Evolutionary conservation across 53 echinoderm and acorn worm genomes (phyloP), one percentile per base, ranked within the genome.

Genomic region (Luidia sarsii): DNA sequence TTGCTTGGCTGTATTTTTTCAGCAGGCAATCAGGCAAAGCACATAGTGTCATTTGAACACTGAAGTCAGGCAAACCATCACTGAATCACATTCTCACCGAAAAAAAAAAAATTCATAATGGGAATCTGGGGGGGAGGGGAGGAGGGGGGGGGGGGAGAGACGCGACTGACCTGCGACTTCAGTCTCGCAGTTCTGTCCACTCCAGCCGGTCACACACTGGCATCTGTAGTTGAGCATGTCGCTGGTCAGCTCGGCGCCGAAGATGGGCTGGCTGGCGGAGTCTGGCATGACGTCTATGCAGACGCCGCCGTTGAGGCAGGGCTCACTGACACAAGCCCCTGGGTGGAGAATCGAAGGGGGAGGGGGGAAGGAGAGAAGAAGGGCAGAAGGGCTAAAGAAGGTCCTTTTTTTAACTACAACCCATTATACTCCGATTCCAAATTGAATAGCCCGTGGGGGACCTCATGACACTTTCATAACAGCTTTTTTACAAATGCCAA

Each of bases 241-340:
- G 16, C 39, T 55, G 54, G 55, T 55, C 10, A 54, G 56, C 2
- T 72, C 72, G 0, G 72, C 38, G 3, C 39, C 72, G 22, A 53
- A 71, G 13, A 71, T 24, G 0, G 72, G 72, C 72, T 80, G 66
- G 50, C 65, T 50, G 1, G 35, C 18, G 0, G 65, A 80, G 23
- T 45, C 68, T 0, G 55, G 57, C n/a, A n/a, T n/a, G 7, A 82
- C 55, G 25, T 82, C 68, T 16, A 82, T 7, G 27, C 86, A 86
- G n/a, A 34, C 65, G 4, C 86, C 86, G 41, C 86, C 79, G 50
- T 86, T 77, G 33, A 79, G 39, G 32, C 86, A 86, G 35, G 86
- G 86, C 25, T 67, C 79, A 18, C 77, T 77, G 19, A 68, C 65
- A 21, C 86, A 86, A 13, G 77, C 86, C 45, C 79, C 86, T 86